phyloP scores from a whole-genome alignment of 2,113 vertebrate genomes.

The Burhinus oedicnemus region DNA sequence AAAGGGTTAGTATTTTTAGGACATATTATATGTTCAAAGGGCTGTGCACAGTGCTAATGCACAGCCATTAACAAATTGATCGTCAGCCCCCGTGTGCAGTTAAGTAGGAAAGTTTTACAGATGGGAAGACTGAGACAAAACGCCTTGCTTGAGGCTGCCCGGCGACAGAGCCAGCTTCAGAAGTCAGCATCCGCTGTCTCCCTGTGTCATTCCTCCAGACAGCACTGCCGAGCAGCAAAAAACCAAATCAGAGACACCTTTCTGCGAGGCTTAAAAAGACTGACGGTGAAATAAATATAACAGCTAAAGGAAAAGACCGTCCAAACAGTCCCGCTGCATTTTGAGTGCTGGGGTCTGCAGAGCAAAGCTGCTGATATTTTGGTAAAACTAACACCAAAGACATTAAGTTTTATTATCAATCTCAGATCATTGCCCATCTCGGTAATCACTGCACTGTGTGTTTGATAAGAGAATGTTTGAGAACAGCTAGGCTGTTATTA shows the following conservation, averaged over 20 bases:
- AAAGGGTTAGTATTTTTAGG: conserved; percentile 47
- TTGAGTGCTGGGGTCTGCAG: neutral
- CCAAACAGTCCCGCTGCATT: neutral
- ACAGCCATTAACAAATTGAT: conserved; percentile 53
- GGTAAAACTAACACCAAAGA: conserved; percentile 44
- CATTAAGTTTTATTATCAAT: conserved; percentile 41
- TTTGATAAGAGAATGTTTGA: conserved; percentile 65
- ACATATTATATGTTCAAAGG: conserved; percentile 2
- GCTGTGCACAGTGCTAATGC: neutral
- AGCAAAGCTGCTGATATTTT: neutral
- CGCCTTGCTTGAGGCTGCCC: neutral
- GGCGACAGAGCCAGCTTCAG: neutral
- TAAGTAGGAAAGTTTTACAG: neutral
- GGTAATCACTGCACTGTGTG: conserved; percentile 49
- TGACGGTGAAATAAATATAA: conserved; percentile 5
- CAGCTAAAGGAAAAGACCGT: conserved; percentile 28
- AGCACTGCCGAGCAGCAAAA: neutral
- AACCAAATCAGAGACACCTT: neutral
- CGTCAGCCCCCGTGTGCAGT: neutral
- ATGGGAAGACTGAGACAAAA: conserved; percentile 1
- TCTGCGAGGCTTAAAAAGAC: conserved; percentile 7
- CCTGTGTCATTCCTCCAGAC: conserved; percentile 9
- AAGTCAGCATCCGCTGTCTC: neutral
- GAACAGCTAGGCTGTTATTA: conserved; percentile 70
- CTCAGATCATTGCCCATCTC: conserved; percentile 48